Conservation (phyloP, 2,888 invertebrate genomes). For the Dicycla oo region DNA sequence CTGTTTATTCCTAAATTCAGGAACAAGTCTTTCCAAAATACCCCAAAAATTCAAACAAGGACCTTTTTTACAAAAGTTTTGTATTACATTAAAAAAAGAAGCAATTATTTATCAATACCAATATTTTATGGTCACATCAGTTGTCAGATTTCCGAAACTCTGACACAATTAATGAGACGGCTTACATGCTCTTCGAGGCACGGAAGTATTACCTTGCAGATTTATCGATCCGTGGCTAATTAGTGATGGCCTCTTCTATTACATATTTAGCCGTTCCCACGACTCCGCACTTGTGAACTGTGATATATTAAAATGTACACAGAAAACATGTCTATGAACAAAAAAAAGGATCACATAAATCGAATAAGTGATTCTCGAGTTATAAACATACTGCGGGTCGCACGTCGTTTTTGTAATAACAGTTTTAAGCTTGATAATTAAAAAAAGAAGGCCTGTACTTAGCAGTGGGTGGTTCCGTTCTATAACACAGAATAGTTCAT, state of each 20-base stretch:
- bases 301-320: background rate
- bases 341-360: too few species aligned
- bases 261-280: background rate
- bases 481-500: background rate
- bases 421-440: background rate
- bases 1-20: background rate
- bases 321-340: background rate
- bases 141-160: background rate
- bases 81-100: too few species aligned
- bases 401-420: background rate
- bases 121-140: too few species aligned
- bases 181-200: background rate
- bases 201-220: conserved; percentile 4
- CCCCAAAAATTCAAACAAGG: too few species aligned
- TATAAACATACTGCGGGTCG: background rate
- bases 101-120: too few species aligned
- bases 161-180: background rate
- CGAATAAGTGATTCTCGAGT: too few species aligned
- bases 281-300: too few species aligned
- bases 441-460: too few species aligned
- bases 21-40: background rate
- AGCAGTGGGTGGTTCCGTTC: too few species aligned
- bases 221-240: background rate
- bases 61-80: background rate
- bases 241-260: background rate